These are phyloP conservation scores for Typhlomys cinereus DNA, from an alignment of 2,113 vertebrate species.

Conservation along the genomic window DNA sequence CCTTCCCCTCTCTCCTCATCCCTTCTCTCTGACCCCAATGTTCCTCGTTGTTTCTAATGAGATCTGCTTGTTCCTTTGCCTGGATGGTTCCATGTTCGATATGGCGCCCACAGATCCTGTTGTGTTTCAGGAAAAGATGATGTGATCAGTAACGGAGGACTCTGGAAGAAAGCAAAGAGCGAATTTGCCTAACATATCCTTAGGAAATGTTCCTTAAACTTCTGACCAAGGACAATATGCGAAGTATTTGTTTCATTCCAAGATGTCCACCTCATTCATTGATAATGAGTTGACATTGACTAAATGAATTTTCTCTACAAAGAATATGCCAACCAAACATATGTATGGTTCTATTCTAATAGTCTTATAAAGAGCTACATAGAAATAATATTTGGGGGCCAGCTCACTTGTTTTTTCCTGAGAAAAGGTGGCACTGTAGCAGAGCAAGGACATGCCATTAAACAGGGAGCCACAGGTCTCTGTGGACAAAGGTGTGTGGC, in stretches of 20 bases:
- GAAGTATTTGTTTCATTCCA: neutral
- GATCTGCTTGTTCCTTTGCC: neutral
- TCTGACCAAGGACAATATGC: neutral
- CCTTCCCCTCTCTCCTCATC: too few species aligned
- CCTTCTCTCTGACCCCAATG: too few species aligned
- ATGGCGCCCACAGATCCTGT: too few species aligned
- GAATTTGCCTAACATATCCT: too few species aligned
- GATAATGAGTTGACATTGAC: too few species aligned
- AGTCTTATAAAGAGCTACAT: neutral
- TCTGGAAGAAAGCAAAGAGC: neutral
- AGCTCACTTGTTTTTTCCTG: neutral
- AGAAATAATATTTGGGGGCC: neutral
- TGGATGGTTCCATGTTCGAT: neutral
- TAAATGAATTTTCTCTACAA: neutral
- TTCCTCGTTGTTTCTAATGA: neutral
- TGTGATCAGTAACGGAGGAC: neutral
- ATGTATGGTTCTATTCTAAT: neutral
- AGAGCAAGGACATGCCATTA: rapidly evolving
- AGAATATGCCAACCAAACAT: neutral
- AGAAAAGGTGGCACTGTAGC: too few species aligned
- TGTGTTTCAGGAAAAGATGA: neutral
- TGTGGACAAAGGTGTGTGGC: neutral
- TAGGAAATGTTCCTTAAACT: neutral
- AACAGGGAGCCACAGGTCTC: neutral
- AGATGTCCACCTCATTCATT: neutral